These are phyloP conservation scores for Drosophila birchii DNA, from an alignment of 2,888 invertebrate genomes.

Conservation along the genomic window DNA sequence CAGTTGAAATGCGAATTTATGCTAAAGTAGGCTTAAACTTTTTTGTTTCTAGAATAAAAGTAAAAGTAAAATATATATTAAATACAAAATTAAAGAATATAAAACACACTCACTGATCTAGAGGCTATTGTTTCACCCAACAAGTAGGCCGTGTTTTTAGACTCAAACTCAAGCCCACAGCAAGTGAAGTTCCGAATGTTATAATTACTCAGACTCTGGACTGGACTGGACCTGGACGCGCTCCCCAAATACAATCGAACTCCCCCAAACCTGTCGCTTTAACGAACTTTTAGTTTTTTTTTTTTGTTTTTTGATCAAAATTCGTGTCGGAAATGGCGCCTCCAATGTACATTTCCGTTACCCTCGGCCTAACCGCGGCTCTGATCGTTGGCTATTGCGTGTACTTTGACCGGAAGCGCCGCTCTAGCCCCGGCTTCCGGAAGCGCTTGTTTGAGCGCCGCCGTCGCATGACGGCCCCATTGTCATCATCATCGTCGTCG, in stretches of 20 bases:
- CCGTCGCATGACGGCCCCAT: not conserved
- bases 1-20: not conserved
- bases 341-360: not conserved
- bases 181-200: too few species aligned
- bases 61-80: not conserved
- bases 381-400: conserved; percentile 13
- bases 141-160: not conserved
- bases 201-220: not conserved
- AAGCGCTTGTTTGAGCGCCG: conserved; percentile 18
- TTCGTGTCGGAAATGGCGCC: conserved; percentile 7
- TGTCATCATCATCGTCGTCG: too few species aligned
- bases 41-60: not conserved
- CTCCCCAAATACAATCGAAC: not conserved
- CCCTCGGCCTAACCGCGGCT: not conserved
- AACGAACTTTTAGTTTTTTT: not conserved
- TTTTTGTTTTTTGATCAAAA: not conserved
- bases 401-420: conserved; percentile 18
- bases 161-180: not conserved
- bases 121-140: too few species aligned
- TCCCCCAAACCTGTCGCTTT: not conserved
- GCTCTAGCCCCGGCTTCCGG: conserved; percentile 12
- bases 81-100: not conserved
- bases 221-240: too few species aligned
- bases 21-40: not conserved
- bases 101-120: not conserved